Base-by-base conservation (phyloP, 2,113 vertebrate species). In the Rousettus leschenaultii region DNA sequence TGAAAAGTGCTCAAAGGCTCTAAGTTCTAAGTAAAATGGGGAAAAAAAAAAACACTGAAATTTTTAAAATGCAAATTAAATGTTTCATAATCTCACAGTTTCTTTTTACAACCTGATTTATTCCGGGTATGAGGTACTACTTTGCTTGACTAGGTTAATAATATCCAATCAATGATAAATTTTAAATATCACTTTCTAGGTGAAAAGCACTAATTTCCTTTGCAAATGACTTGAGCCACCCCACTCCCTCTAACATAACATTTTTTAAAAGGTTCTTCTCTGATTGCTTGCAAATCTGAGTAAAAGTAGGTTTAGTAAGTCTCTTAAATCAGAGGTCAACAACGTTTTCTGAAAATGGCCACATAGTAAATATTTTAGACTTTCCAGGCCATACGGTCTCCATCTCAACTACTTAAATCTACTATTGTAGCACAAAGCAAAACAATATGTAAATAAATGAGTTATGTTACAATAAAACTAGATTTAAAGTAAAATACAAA, bases 181-280 rank as follows among this genome's bases (percentile, higher is more conserved):
- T 86, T 70, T 63, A 66, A 97, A 38, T 59, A 87, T 63, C 43
- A 38, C 14, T 90, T 91, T 92, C 22, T 38, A 95, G 65, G 57
- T 93, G 43, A 94, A 80, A 92, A 38, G 43, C 24, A 91, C 18
- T 79, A 55, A 48, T 73, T 93, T 97, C 28, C 35, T 65, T 92
- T 63, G 89, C 5, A 90, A 92, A 80, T 3, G 9, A 65, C 38
- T 43, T 70, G 40, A 94, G n/a, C 21, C 30, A 75, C 30, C 40
- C 40, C 30, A 35, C 3, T 3, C 7, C 33, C 63, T 73, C 0
- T 63, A 24, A 74, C 70, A 59, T 24, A 24, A 9, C 15, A 82
- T 75, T 89, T 33, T 91, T 86, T 57, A 53, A 65, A 89, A 91
- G 28, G 65, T 48, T 82, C 61, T 89, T 7, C 24, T 55, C 51